Evolutionary conservation across 2,797 vertebrate genomes (phyloP), one percentile per base, ranked within the genome.

Genomic region (Trachurus trachurus): DNA sequence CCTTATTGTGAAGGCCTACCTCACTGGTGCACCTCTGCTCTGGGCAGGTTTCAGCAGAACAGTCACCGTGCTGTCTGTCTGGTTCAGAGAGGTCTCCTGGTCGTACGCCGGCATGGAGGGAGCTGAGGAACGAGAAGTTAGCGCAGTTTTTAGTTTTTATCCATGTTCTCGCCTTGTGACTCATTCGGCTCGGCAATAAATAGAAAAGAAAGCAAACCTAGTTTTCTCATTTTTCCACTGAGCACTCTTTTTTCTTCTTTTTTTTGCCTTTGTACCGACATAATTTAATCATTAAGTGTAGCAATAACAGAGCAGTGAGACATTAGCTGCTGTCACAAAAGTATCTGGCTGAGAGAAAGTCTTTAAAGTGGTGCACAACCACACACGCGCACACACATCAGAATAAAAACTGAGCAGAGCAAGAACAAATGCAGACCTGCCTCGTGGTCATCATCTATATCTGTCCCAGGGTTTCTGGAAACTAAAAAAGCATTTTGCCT

Each of bases 81-180:
- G 98, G 95, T 99, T 99, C 91, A 99, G 93, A 84, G 98, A 98
- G 15, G 97, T 97, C 90, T 99, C 98, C 77, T 98, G 95, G 93
- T 99, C 98, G 50, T 99, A 99, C 0, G 95, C 94, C 9, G 98
- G 98, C 98, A 99, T 99, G 60, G 96, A 97, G 1, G 98, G 98
- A 85, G 98, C 98, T 99, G 50, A 42, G 80, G 76, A 82, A 76
- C 80, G 73, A 21, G 34, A 72, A 70, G 61, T 31, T 52, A 58
- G 62, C 17, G 50, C 59, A 44, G 6, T 44, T 66, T 9, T 58
- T 52, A 53, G 17, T 12, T 60, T 54, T 37, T 5, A 52, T 40
- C 17, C 8, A 22, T 42, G 22, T 15, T 57, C 39, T 63, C 31
- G 31, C 39, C n/a, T 13, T 56, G 56, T 12, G 19, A 79, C 56